Base-by-base conservation (phyloP, 2,888 invertebrate genomes). In the Nymphalis urticae region DNA sequence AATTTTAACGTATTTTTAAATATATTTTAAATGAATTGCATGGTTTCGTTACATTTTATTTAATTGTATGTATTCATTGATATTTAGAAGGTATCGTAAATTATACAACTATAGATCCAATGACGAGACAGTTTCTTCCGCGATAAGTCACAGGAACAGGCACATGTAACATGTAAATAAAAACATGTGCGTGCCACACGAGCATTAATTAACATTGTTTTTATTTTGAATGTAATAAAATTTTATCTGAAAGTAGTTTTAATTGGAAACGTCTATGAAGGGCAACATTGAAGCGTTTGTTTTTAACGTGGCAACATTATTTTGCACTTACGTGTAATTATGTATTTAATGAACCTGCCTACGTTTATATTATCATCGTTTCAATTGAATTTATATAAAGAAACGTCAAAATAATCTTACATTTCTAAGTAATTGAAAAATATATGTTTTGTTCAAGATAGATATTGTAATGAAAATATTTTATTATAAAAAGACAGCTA, bases 151-250 rank as follows among this genome's bases (percentile, higher is more conserved):
- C 19, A 17, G 13, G 17, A 58, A 58, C 32, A 58, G 19, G 36
- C 58, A 42, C 58, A 56, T 56, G 32, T 56, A 58, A 58, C 36
- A 42, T 42, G 36, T 36, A 58, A 36, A 19, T 58, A 58, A 58
- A 58, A 58, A 58, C 58, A 58, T 58, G 42, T 58, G 58, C 58
- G 36, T 58, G 58, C 10, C 13, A 42, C 58, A 27, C 58, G 8
- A 58, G 19, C 42, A 58, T 58, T 58, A 58, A 58, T 58, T 42
- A 58, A 58, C 42, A 58, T 58, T 58, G 58, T 58, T 58, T 58
- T 42, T 19, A 58, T 58, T 58, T 58, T 58, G 36, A 58, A 58
- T 42, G 58, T 58, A 58, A 42, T 58, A 58, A 58, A 58, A 58
- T 19, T 56, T 56, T 42, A 58, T 42, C 19, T 42, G 58, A 58